Evolutionary conservation across 2,797 vertebrate genomes (phyloP).

Genomic region (Champsocephalus gunnari): DNA sequence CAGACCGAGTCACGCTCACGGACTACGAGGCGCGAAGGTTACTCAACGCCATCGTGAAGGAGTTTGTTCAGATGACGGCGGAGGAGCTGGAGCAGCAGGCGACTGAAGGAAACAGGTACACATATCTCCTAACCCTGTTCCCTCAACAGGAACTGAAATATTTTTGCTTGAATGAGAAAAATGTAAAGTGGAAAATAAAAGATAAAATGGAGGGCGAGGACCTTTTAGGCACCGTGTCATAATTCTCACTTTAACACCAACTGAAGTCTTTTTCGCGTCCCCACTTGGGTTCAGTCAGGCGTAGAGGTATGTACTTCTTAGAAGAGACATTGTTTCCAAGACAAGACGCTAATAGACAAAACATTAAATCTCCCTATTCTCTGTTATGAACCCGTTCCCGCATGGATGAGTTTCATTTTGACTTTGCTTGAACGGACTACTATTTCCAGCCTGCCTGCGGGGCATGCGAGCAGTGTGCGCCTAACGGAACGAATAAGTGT

Average conservation of each 20-base stretch:
- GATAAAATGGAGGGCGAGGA: background rate
- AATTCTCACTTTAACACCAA: constrained; percentile 39
- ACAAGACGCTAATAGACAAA: background rate
- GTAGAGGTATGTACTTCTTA: constrained; percentile 61
- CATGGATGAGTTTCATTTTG: constrained; percentile 74
- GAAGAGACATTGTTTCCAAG: background rate
- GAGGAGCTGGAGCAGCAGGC: constrained; percentile 89
- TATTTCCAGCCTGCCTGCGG: constrained; percentile 67
- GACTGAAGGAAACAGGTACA: constrained; percentile 91
- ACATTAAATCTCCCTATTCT: constrained; percentile 33
- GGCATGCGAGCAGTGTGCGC: constrained; percentile 59
- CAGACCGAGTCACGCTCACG: constrained; percentile 87
- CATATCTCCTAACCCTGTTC: background rate
- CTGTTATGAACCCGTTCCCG: constrained; percentile 66
- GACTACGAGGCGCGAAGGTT: constrained; percentile 92
- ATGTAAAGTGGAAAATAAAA: constrained; percentile 2
- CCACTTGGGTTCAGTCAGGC: constrained; percentile 43
- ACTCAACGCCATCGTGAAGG: constrained; percentile 92
- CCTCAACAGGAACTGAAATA: background rate
- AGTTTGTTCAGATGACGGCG: constrained; percentile 92
- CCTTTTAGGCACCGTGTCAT: background rate
- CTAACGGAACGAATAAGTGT: constrained; percentile 56
- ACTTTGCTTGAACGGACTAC: constrained; percentile 51
- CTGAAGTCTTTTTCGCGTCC: constrained; percentile 34
- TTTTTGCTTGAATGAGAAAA: background rate